Percentiles rank a stretch among this genome's conserved stretches.
Evolutionary conservation across 2,113 vertebrate species (phyloP).

Genomic region (Rhinoptilus africanus): DNA sequence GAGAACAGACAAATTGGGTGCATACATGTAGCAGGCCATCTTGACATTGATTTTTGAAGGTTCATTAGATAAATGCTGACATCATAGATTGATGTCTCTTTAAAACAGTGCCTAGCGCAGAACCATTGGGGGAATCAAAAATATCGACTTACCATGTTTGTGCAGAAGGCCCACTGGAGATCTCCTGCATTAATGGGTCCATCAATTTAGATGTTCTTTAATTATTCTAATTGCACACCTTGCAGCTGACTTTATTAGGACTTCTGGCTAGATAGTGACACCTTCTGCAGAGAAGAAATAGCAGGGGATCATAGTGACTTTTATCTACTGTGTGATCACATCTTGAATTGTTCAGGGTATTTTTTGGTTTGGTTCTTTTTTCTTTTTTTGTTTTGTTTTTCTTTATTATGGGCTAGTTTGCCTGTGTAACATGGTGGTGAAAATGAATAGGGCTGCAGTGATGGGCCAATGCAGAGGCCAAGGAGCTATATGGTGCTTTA

Average conservation of each 20-base stretch:
- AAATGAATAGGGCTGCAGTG: slow-evolving; percentile 62
- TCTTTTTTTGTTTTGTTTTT: neutral
- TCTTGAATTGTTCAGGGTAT: slow-evolving; percentile 48
- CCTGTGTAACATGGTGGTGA: slow-evolving; percentile 31
- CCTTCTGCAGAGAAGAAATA: slow-evolving; percentile 31
- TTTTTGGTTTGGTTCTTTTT: slow-evolving; percentile 30
- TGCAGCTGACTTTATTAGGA: slow-evolving; percentile 70
- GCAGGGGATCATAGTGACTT: neutral
- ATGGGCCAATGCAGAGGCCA: slow-evolving; percentile 53
- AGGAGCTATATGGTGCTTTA: slow-evolving; percentile 57
- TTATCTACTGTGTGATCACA: slow-evolving; percentile 53
- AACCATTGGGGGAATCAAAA: slow-evolving; percentile 90
- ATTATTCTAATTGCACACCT: slow-evolving; percentile 88
- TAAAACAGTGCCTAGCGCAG: slow-evolving; percentile 90
- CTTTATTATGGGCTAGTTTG: slow-evolving; percentile 66
- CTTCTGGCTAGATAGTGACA: neutral
- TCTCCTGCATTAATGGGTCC: slow-evolving; percentile 80
- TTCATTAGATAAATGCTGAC: slow-evolving; percentile 99
- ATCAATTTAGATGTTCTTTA: slow-evolving; percentile 86
- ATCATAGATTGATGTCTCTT: slow-evolving; percentile 99
- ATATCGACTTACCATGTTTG: slow-evolving; percentile 86
- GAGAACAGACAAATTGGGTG: slow-evolving; percentile 67
- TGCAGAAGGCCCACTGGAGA: slow-evolving; percentile 75
- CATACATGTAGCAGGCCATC: slow-evolving; percentile 77
- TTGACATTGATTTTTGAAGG: slow-evolving; percentile 91